Evolutionary conservation across 2,113 vertebrate genomes (phyloP).

Genomic region (Bos indicus): DNA sequence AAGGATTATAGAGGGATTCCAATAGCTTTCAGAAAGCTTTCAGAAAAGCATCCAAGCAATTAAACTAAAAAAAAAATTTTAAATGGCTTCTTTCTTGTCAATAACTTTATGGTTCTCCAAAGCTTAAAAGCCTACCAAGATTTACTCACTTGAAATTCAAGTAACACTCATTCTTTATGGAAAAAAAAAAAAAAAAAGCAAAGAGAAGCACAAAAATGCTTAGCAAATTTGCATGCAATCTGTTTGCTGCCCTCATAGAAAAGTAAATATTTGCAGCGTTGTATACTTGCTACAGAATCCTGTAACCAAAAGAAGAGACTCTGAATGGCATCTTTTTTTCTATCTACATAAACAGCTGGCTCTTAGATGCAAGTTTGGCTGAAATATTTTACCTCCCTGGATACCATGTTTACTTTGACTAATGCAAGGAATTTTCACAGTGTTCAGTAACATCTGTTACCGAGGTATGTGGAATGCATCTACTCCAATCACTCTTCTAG

Average conservation of each 20-base stretch:
- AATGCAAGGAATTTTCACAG: slow-evolving; percentile 40
- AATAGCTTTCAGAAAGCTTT: background rate
- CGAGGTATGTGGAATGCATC: background rate
- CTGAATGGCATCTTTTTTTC: background rate
- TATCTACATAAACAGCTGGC: slow-evolving; percentile 45
- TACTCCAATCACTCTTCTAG: background rate
- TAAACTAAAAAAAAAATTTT: background rate
- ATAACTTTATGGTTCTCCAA: background rate
- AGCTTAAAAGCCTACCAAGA: background rate
- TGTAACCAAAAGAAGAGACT: background rate
- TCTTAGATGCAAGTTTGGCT: slow-evolving; percentile 53
- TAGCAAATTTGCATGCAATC: slow-evolving; percentile 34
- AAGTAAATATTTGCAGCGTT: slow-evolving; percentile 59
- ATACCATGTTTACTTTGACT: slow-evolving; percentile 56
- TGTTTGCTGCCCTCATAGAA: slow-evolving; percentile 26
- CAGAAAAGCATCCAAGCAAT: background rate
- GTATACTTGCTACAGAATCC: slow-evolving; percentile 32
- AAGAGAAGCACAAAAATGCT: slow-evolving; percentile 31
- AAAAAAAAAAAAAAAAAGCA: slow-evolving; percentile 3
- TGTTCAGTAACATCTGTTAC: slow-evolving; percentile 41
- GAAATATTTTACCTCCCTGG: slow-evolving; percentile 27
- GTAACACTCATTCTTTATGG: background rate
- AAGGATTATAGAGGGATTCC: background rate
- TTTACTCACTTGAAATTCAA: background rate
- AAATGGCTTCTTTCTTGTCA: background rate